Evolutionary conservation across 2,797 vertebrate genomes (phyloP).

Genomic region (Sebastes variabilis): DNA sequence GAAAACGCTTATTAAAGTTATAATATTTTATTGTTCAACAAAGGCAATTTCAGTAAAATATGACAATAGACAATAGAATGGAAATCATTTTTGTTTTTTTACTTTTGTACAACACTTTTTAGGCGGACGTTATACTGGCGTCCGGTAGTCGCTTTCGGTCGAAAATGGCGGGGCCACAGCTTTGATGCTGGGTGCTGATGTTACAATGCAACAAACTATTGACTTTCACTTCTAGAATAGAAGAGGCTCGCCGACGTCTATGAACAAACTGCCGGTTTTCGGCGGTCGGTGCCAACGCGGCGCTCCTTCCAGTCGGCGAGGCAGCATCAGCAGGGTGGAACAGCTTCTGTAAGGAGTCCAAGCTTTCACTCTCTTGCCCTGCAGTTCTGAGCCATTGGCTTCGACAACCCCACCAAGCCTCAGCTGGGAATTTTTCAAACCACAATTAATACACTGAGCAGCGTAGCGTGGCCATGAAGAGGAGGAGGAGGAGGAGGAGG

Average conservation of each 20-base stretch:
- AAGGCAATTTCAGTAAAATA: too few relatives aligned
- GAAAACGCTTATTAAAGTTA: too few relatives aligned
- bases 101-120: too few relatives aligned
- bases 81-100: too few relatives aligned
- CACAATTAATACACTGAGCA: constrained; percentile 72
- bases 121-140: too few relatives aligned
- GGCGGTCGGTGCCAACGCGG: constrained; percentile 15
- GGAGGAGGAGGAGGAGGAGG: background rate
- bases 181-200: too few relatives aligned
- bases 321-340: constrained; percentile 39
- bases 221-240: background rate
- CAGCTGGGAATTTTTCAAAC: constrained; percentile 70
- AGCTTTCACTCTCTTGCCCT: constrained; percentile 42
- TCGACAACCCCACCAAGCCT: constrained; percentile 60
- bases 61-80: too few relatives aligned
- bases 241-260: constrained; percentile 6
- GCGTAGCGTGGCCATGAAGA: constrained; percentile 49
- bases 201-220: too few relatives aligned
- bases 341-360: constrained; percentile 54
- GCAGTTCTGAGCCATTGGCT: constrained; percentile 74
- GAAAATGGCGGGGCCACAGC: too few relatives aligned
- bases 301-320: constrained; percentile 38
- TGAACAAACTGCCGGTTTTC: constrained; percentile 38
- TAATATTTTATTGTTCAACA: too few relatives aligned
- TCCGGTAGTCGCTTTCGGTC: too few relatives aligned